Evolutionary conservation across 2,797 vertebrate species (phyloP), one percentile per base, ranked within the genome.

Genomic region (Hippocampus kuda): DNA sequence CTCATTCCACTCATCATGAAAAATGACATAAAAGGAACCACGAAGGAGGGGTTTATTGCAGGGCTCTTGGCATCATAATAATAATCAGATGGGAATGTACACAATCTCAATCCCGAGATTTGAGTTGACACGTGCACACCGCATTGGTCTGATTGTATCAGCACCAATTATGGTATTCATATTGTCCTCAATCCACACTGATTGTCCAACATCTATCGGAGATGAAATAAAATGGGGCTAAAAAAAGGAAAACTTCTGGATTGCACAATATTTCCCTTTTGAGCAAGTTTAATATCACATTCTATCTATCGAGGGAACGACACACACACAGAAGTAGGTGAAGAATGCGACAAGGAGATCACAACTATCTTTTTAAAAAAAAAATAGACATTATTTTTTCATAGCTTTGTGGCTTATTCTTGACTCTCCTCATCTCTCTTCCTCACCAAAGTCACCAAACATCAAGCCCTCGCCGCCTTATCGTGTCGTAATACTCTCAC

Each of bases 231-330:
- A 20, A 22, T 41, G 34, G 34, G 13, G 10, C 15, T 12, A 59
- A 27, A 34, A 18, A 9, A 34, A 13, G 26, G 27, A 34, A 34
- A 5, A 11, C 30, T 5, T 10, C 60, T 3, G 10, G 16, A 61
- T 61, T 38, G 61, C 10, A 42, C 18, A 38, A n/a, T 44, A 26
- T 46, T 27, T 48, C 63, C 63, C 44, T 20, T 65, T 65, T 48
- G 42, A 26, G 41, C n/a, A 8, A 13, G 44, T 46, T 26, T 24
- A 18, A 30, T 57, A 64, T 3, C 51, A 59, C 65, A 54, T 8
- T 9, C 68, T 68, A 44, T 80, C 85, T 82, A 78, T 67, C 86
- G 88, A 83, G 78, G 83, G 81, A 0, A 81, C 62, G 70, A 64
- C 42, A 70, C 63, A 38, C 34, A n/a, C 24, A 51, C 65, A 67